These are phyloP conservation scores for Propsilocerus akamusi DNA, from an alignment of 1,140 invertebrate genomes.

Conservation along the genomic window DNA sequence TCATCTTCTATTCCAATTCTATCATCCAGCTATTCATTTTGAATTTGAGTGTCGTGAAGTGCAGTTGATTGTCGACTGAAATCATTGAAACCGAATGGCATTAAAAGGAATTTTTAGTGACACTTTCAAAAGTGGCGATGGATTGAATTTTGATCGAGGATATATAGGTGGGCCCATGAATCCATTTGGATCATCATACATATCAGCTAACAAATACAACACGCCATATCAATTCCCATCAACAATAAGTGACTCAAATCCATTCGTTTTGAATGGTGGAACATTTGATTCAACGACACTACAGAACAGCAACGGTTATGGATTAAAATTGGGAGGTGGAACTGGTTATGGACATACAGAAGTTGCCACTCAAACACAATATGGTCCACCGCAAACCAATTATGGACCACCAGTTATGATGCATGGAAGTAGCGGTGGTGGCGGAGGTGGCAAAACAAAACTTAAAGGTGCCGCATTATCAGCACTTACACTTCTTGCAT, in stretches of 20 bases:
- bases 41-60: no score
- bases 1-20: no score
- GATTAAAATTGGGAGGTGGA: background rate
- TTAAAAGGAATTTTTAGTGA: no score
- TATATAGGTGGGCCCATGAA: background rate
- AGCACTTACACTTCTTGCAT: constrained; percentile 57
- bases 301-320: background rate
- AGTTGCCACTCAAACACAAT: background rate
- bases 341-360: background rate
- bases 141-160: no score
- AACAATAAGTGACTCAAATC: background rate
- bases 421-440: constrained; percentile 15
- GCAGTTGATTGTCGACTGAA: no score
- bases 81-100: no score
- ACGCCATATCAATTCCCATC: background rate
- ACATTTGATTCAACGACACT: background rate
- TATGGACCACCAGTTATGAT: background rate
- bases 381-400: no score
- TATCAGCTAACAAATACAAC: background rate
- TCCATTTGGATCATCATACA: background rate
- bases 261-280: background rate
- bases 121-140: no score
- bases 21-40: no score
- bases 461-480: constrained; percentile 35
- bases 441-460: constrained; percentile 22